Percentiles rank a stretch among this genome's conserved stretches.
phyloP scores from a whole-genome alignment of 2,888 invertebrate genomes.

The Pyrochroa serraticornis region DNA sequence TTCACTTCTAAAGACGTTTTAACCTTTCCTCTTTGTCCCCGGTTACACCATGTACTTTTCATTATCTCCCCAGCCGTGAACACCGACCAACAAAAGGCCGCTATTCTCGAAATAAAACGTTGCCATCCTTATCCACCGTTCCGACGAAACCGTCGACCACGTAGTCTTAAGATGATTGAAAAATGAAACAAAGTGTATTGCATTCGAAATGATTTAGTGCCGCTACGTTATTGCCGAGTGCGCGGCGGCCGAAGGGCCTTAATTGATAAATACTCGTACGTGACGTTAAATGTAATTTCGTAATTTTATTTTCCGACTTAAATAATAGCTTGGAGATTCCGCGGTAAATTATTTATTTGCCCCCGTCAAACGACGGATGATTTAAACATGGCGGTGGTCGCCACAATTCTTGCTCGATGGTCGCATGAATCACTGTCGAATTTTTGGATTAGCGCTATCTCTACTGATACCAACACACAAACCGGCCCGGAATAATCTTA shows the following conservation, averaged over 20 bases:
- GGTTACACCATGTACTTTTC: slow-evolving; percentile 37
- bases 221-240: slow-evolving; percentile 50
- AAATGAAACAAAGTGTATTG: slow-evolving; percentile 52
- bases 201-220: slow-evolving; percentile 53
- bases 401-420: slow-evolving; percentile 1
- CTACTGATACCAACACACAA: neutral
- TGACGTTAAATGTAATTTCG: slow-evolving; percentile 42
- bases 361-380: slow-evolving; percentile 23
- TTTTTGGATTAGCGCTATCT: neutral
- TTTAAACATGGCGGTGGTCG: slow-evolving; percentile 10
- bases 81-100: slow-evolving; percentile 36
- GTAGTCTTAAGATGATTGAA: slow-evolving; percentile 42
- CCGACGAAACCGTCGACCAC: slow-evolving; percentile 14
- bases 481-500: slow-evolving; percentile 15
- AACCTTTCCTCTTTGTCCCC: slow-evolving; percentile 35
- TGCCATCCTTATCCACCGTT: slow-evolving; percentile 7
- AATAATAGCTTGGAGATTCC: slow-evolving; percentile 37
- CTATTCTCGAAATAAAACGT: slow-evolving; percentile 35
- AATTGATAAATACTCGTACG: slow-evolving; percentile 55
- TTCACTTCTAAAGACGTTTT: slow-evolving; percentile 31
- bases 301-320: slow-evolving; percentile 33
- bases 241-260: slow-evolving; percentile 43
- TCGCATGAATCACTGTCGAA: slow-evolving; percentile 11
- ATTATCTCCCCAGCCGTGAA: slow-evolving; percentile 34
- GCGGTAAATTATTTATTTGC: slow-evolving; percentile 35